Conservation (phyloP, 2,888 invertebrate genomes). For the Sarcophaga rosellei region DNA sequence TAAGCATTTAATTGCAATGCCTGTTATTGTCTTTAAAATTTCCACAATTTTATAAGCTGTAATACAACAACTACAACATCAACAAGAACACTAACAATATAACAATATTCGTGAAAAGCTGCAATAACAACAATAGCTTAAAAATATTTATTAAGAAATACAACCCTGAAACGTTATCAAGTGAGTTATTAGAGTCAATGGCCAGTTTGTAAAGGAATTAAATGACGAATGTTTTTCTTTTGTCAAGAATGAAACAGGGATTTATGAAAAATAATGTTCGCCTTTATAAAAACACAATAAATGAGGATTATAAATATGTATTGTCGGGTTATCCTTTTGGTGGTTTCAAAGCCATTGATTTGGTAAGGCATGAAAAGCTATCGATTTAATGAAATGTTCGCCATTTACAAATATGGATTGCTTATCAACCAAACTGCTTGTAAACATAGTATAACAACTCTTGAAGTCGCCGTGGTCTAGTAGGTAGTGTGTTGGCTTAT, state of each 20-base stretch:
- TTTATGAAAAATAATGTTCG: not conserved
- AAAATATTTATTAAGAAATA: slow-evolving; percentile 57
- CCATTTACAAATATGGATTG: no score
- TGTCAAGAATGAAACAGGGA: not conserved
- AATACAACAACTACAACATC: slow-evolving; percentile 32
- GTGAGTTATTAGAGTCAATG: slow-evolving; percentile 29
- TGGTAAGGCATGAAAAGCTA: no score
- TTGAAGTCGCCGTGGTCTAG: no score
- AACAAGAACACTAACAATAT: not conserved
- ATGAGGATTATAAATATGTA: no score
- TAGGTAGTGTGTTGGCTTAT: no score
- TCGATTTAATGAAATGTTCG: no score
- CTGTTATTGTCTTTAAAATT: slow-evolving; percentile 54
- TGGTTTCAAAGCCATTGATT: no score
- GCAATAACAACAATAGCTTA: slow-evolving; percentile 22
- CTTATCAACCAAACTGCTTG: no score
- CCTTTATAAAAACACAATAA: no score
- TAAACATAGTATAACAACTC: no score
- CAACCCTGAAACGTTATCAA: slow-evolving; percentile 60
- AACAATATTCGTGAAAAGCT: not conserved
- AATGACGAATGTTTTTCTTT: not conserved
- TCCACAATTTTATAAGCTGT: slow-evolving; percentile 50
- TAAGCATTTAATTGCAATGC: slow-evolving; percentile 43
- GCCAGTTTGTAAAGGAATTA: slow-evolving; percentile 29
- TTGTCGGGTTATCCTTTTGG: no score